Percentiles rank a stretch among this genome's conserved stretches.
phyloP scores from a whole-genome alignment of 2,797 vertebrate genomes.

The Limosa lapponica region DNA sequence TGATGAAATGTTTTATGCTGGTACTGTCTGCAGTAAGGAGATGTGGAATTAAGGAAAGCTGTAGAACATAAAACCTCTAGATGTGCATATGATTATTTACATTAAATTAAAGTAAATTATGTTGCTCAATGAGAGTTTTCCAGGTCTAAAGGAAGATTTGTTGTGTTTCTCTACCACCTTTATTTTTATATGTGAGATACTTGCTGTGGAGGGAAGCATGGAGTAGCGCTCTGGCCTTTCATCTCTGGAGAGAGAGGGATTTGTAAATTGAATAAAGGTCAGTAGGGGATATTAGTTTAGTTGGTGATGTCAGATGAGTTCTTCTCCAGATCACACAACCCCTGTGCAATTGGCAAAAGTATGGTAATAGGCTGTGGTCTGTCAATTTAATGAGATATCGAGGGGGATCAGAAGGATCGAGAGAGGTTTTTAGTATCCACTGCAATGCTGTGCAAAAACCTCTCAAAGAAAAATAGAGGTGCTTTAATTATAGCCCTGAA shows the following conservation, averaged over 20 bases:
- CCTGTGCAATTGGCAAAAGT: constrained; percentile 11
- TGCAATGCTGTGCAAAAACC: not conserved
- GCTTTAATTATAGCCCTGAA: not conserved
- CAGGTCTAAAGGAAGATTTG: constrained; percentile 29
- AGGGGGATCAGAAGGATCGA: constrained; percentile 19
- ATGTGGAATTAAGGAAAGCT: constrained; percentile 63
- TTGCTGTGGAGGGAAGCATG: not conserved
- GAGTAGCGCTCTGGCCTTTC: not conserved
- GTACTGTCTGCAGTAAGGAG: constrained; percentile 18
- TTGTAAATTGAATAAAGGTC: constrained; percentile 16
- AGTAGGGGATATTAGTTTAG: constrained; percentile 7
- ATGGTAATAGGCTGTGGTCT: constrained; percentile 44
- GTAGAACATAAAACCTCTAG: constrained; percentile 65
- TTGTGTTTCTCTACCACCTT: not conserved
- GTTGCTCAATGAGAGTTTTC: constrained; percentile 36
- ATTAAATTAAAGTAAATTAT: constrained; percentile 65
- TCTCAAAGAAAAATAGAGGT: not conserved
- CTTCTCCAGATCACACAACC: constrained; percentile 4
- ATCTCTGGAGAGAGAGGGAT: not conserved
- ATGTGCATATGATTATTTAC: constrained; percentile 58
- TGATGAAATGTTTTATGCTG: constrained; percentile 61
- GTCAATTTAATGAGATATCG: constrained; percentile 45
- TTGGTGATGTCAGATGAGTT: constrained; percentile 11
- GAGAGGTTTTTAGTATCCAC: constrained; percentile 4
- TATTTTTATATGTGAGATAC: constrained; percentile 4